phyloP scores from a whole-genome alignment of 1,140 invertebrate genomes.

The Bacillus rossius region DNA sequence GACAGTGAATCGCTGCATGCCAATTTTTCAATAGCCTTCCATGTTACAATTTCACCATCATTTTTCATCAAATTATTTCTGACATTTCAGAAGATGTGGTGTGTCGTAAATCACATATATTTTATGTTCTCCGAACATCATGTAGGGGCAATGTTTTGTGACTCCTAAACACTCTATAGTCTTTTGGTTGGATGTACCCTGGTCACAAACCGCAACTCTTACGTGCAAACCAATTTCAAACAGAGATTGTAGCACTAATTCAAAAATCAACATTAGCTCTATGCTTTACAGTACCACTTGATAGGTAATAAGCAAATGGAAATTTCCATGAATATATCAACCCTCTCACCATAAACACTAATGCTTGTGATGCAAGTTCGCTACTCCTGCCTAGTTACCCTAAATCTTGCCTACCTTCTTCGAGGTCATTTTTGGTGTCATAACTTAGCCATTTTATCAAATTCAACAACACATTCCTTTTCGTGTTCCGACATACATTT shows the following conservation, averaged over 20 bases:
- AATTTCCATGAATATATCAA: constrained; percentile 16
- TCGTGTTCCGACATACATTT: constrained; percentile 2
- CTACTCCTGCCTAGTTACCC: constrained; percentile 3
- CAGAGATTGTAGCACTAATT: not conserved
- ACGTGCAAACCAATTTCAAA: constrained; percentile 7
- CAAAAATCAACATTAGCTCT: constrained; percentile 9
- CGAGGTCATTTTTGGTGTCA: constrained; percentile 9
- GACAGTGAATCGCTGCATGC: not conserved
- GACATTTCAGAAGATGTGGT: constrained; percentile 13
- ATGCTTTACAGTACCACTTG: constrained; percentile 7
- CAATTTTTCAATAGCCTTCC: not conserved
- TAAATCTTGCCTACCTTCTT: constrained; percentile 11
- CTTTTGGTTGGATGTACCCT: constrained; percentile 12
- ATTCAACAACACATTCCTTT: constrained; percentile 9
- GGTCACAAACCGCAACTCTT: constrained; percentile 16
- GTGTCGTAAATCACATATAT: not conserved
- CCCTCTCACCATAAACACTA: constrained; percentile 16
- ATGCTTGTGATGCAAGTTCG: constrained; percentile 5
- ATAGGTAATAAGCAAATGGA: constrained; percentile 16
- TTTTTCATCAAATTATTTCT: constrained; percentile 11
- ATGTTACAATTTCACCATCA: not conserved
- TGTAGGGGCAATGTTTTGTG: not conserved
- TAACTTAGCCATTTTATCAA: constrained; percentile 14
- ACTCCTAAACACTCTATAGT: constrained; percentile 1
- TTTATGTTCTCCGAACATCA: not conserved